Conservation (phyloP, 2,113 vertebrate species). For the Cryptotis parvus region DNA sequence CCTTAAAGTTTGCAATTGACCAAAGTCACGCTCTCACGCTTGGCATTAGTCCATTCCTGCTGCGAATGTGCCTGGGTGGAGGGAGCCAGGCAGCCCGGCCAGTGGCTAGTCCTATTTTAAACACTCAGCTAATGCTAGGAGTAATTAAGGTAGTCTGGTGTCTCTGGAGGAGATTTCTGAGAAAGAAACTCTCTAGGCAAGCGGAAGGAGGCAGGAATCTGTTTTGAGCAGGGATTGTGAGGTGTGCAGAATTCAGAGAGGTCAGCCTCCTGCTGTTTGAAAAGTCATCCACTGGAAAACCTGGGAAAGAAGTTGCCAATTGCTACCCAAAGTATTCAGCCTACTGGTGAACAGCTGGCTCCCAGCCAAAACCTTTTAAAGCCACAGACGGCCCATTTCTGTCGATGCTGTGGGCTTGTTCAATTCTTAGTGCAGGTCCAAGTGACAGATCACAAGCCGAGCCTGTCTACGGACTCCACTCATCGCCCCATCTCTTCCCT, state of each 20-base stretch:
- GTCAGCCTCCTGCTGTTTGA: constrained; percentile 42
- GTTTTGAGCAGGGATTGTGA: constrained; percentile 54
- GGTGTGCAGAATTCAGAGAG: constrained; percentile 50
- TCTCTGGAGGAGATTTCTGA: constrained; percentile 49
- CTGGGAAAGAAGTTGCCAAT: constrained; percentile 59
- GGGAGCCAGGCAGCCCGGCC: not conserved
- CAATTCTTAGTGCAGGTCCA: not conserved
- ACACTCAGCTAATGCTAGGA: constrained; percentile 56
- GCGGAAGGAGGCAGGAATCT: not conserved
- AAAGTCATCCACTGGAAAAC: constrained; percentile 59
- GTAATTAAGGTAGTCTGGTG: constrained; percentile 4
- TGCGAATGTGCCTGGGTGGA: not conserved
- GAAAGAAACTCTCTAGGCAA: constrained; percentile 47
- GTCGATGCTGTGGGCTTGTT: not conserved
- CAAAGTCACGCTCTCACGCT: not conserved
- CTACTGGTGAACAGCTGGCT: constrained; percentile 27
- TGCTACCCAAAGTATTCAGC: constrained; percentile 32
- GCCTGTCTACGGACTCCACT: not conserved
- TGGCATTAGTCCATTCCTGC: not conserved
- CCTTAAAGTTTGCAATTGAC: not conserved
- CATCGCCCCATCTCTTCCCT: not conserved
- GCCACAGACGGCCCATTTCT: constrained; percentile 46
- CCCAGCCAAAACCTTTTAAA: constrained; percentile 49
- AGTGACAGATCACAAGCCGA: not conserved
- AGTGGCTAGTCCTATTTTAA: constrained; percentile 26